phyloP scores from a whole-genome alignment of 2,797 vertebrate genomes.

The Premnoplex brunnescens region DNA sequence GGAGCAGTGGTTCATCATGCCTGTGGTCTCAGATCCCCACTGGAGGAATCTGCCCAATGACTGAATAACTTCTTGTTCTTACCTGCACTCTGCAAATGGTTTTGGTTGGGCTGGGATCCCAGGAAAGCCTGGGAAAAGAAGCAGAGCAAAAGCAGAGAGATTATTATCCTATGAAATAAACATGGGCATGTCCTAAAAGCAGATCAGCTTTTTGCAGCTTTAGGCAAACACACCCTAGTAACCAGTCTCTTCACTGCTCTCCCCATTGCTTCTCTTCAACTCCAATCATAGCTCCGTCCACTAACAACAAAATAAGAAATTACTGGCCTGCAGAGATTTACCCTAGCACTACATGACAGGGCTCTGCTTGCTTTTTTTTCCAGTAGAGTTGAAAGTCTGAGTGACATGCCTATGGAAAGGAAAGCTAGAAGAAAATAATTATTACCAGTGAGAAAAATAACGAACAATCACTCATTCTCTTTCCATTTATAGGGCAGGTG shows the following conservation, averaged over 20 bases:
- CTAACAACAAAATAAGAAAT: not conserved
- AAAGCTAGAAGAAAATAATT: not conserved
- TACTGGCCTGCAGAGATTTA: not conserved
- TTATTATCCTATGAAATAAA: conserved; percentile 54
- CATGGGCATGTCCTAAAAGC: conserved; percentile 23
- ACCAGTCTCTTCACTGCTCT: not conserved
- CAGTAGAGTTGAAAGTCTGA: not conserved
- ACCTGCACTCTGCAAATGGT: conserved; percentile 71
- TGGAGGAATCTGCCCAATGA: conserved; percentile 3
- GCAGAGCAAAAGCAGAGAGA: conserved; percentile 43
- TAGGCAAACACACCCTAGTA: conserved; percentile 26
- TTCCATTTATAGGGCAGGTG: not conserved
- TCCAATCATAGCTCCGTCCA: conserved; percentile 9
- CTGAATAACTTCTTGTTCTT: conserved; percentile 66
- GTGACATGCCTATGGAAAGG: not conserved
- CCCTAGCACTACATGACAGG: not conserved
- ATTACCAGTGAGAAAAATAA: not conserved
- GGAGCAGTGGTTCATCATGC: not conserved
- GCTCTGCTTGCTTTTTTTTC: not conserved
- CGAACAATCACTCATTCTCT: not conserved
- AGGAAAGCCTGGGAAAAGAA: conserved; percentile 61
- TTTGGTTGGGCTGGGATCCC: conserved; percentile 66
- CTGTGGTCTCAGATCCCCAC: conserved; percentile 2
- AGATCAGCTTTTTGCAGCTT: not conserved
- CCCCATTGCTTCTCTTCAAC: not conserved